These are phyloP conservation scores for Zaprionus lineosus DNA, from an alignment of 2,888 invertebrate species.

Conservation along the genomic window DNA sequence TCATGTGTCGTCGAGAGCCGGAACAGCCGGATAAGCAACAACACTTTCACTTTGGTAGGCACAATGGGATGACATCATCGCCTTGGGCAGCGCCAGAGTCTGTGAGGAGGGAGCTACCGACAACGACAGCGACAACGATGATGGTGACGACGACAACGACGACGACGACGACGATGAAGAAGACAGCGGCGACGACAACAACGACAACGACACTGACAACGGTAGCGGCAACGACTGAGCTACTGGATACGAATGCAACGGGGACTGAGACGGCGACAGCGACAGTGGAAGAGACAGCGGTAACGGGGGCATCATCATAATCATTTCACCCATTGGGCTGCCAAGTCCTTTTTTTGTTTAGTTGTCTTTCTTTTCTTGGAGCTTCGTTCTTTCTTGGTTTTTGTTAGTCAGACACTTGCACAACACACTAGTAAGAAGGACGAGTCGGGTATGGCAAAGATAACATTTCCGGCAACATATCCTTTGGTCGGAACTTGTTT, in stretches of 20 bases:
- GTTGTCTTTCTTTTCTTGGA: constrained; percentile 2
- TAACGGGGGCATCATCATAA: constrained; percentile 46
- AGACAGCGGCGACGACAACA: constrained; percentile 31
- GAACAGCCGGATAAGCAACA: constrained; percentile 25
- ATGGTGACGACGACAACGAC: constrained; percentile 8
- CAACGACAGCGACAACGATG: not conserved
- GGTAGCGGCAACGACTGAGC: constrained; percentile 4
- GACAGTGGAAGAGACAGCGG: constrained; percentile 5
- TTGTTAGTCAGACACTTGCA: constrained; percentile 14
- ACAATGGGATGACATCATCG: constrained; percentile 73
- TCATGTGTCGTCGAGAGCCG: constrained; percentile 49
- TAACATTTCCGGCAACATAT: constrained; percentile 75
- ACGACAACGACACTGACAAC: constrained; percentile 35
- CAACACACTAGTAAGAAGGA: constrained; percentile 1
- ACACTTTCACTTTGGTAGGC: constrained; percentile 64
- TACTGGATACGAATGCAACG: no score
- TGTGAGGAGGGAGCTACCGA: not conserved
- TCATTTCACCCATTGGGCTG: constrained; percentile 18
- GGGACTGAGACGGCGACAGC: no score
- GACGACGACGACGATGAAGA: constrained; percentile 28
- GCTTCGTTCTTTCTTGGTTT: constrained; percentile 1
- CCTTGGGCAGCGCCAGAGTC: constrained; percentile 26
- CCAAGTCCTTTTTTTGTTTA: constrained; percentile 22
- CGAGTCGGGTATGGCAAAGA: constrained; percentile 32
- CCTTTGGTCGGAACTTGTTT: constrained; percentile 36